These are phyloP conservation scores for Myiotriccus ornatus DNA, from an alignment of 2,797 vertebrate genomes.

Conservation along the genomic window DNA sequence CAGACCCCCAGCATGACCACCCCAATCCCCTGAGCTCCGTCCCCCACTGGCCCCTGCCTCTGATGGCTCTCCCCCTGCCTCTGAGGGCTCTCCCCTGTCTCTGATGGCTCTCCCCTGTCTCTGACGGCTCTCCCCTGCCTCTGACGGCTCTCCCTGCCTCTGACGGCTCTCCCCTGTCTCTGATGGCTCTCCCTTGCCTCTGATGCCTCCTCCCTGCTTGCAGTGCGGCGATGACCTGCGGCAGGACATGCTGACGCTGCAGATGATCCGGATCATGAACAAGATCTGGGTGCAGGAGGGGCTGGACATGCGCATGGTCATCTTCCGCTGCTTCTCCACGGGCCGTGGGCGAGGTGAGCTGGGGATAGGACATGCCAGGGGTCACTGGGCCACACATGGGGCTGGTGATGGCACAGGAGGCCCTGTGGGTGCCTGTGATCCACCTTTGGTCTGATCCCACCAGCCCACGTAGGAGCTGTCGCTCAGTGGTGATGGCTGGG, in stretches of 20 bases:
- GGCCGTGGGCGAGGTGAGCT: constrained; percentile 86
- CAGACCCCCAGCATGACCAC: rapidly evolving
- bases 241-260: constrained; percentile 96
- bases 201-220: background rate
- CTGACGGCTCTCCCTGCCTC: background rate
- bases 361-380: rapidly evolving
- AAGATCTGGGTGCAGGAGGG: constrained; percentile 98
- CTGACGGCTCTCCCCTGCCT: background rate
- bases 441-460: background rate
- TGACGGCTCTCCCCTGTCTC: background rate
- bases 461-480: background rate
- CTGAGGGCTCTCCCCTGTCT: too few species aligned
- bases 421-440: background rate
- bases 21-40: rapidly evolving
- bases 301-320: constrained; percentile 97
- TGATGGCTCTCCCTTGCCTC: background rate
- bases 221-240: constrained; percentile 94
- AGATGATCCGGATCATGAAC: constrained; percentile 97
- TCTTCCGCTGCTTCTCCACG: constrained; percentile 94
- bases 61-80: background rate
- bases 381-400: rapidly evolving
- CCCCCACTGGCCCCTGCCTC: too few species aligned
- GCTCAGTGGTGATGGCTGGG: rapidly evolving
- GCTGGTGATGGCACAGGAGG: background rate
- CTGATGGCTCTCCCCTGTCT: background rate